Percentiles rank a stretch among this genome's conserved stretches.
Evolutionary conservation across 2,888 invertebrate genomes (phyloP).

Genomic region (Eupithecia centaureata): DNA sequence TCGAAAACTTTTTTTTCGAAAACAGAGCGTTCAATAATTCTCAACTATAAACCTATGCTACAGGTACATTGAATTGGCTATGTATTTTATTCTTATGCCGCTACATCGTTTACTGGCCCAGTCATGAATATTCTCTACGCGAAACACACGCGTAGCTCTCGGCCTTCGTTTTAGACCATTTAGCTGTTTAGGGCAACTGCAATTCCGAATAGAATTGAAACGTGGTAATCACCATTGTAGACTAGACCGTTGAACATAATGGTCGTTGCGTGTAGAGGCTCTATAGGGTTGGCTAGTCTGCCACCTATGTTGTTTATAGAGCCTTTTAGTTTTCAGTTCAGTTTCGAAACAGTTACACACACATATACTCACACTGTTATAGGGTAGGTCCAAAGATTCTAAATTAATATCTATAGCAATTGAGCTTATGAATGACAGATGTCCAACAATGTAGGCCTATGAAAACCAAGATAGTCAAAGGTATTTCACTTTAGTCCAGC

Average conservation of each 20-base stretch:
- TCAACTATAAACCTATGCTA: neutral
- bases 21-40: neutral
- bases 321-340: neutral
- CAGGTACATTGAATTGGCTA: constrained; percentile 51
- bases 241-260: constrained; percentile 29
- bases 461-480: neutral
- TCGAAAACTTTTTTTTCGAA: too few relatives aligned
- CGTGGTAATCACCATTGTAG: constrained; percentile 76
- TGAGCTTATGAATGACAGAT: neutral
- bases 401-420: neutral
- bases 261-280: constrained; percentile 7
- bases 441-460: neutral
- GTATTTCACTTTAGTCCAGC: neutral
- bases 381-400: neutral
- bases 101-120: constrained; percentile 60
- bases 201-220: constrained; percentile 69
- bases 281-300: neutral
- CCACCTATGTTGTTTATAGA: constrained; percentile 7
- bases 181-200: constrained; percentile 70
- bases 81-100: too few relatives aligned
- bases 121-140: constrained; percentile 72
- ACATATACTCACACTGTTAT: neutral
- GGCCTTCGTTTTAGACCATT: constrained; percentile 72
- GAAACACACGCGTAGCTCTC: constrained; percentile 59
- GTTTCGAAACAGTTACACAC: neutral